Evolutionary conservation across 2,113 vertebrate genomes (phyloP).

Genomic region (Archocentrus centrarchus): DNA sequence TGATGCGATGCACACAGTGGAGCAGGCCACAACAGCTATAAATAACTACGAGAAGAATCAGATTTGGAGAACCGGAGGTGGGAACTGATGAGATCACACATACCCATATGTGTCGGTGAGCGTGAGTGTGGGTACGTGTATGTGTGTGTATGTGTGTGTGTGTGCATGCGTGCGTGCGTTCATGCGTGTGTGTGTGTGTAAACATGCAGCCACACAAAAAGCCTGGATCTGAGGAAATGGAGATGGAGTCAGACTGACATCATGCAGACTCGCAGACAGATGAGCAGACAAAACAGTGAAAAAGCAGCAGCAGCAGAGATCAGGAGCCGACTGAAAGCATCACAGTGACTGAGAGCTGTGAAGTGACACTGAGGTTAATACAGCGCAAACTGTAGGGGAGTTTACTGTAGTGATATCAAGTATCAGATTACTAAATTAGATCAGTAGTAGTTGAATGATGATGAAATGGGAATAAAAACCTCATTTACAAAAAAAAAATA

Average conservation of each 20-base stretch:
- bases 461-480: neutral
- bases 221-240: slow-evolving; percentile 42
- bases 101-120: slow-evolving; percentile 11
- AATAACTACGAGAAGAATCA: slow-evolving; percentile 77
- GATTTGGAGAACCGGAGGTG: slow-evolving; percentile 73
- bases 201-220: slow-evolving; percentile 32
- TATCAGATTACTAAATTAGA: neutral
- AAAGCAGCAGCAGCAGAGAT: slow-evolving; percentile 16
- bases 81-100: slow-evolving; percentile 78
- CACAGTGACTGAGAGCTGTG: slow-evolving; percentile 21
- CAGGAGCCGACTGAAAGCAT: slow-evolving; percentile 33
- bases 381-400: slow-evolving; percentile 5
- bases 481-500: neutral
- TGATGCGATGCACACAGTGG: slow-evolving; percentile 56
- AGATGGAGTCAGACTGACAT: slow-evolving; percentile 66
- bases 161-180: neutral
- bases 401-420: neutral
- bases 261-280: slow-evolving; percentile 56
- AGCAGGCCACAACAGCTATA: slow-evolving; percentile 65
- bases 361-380: slow-evolving; percentile 17
- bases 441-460: neutral
- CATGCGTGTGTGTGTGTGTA: neutral
- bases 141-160: neutral
- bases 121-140: neutral
- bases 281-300: slow-evolving; percentile 50